phyloP scores from a whole-genome alignment of 2,113 vertebrate species.

The Sterna hirundo region DNA sequence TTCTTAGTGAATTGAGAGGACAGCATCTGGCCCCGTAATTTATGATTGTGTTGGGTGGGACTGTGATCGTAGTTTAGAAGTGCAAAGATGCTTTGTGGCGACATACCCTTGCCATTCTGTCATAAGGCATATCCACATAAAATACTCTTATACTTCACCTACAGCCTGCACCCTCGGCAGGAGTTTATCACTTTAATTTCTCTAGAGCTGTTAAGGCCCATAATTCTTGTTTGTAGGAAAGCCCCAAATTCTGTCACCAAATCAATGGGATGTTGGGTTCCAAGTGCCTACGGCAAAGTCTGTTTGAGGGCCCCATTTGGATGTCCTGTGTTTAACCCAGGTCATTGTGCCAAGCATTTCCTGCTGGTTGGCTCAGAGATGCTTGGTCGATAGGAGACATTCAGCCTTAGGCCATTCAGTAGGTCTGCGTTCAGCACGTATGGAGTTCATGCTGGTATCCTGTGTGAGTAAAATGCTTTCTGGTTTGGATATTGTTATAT shows the following conservation, averaged over 20 bases:
- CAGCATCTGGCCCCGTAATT: accelerated
- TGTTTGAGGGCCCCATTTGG: neutral
- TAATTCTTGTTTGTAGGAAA: neutral
- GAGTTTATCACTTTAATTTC: neutral
- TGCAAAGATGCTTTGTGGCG: neutral
- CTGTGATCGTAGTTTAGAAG: neutral
- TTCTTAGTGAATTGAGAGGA: neutral
- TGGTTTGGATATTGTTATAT: neutral
- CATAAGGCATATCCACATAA: neutral
- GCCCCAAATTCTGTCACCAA: neutral
- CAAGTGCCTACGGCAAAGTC: neutral
- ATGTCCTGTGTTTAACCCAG: neutral
- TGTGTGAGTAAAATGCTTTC: neutral
- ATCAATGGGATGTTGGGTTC: neutral
- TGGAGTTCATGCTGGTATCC: neutral
- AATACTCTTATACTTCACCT: neutral
- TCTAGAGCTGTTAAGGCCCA: neutral
- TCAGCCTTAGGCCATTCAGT: neutral
- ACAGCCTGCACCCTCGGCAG: neutral
- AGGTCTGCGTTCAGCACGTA: accelerated
- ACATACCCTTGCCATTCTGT: neutral
- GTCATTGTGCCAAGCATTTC: neutral
- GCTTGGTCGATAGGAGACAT: neutral
- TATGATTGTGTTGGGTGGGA: neutral
- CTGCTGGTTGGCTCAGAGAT: neutral